phyloP scores from a whole-genome alignment of 2,797 vertebrate species.

The Ptychadena robeensis region DNA sequence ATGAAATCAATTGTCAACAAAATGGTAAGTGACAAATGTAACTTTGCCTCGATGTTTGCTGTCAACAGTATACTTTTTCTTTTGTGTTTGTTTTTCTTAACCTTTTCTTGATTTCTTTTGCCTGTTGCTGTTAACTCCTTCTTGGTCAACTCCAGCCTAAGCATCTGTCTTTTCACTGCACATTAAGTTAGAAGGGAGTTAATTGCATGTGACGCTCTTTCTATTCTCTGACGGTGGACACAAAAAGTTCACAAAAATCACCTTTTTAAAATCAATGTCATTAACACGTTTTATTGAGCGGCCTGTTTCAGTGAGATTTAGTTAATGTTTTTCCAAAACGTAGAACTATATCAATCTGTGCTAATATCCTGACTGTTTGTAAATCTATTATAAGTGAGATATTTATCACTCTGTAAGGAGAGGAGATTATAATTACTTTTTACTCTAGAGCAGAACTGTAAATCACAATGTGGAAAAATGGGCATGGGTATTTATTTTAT shows the following conservation, averaged over 20 bases:
- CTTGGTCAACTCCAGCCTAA: not conserved
- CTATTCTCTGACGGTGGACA: not conserved
- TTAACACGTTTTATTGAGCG: not conserved
- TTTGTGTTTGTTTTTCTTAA: conserved; percentile 27
- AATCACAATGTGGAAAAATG: not conserved
- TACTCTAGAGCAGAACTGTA: not conserved
- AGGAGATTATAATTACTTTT: not conserved
- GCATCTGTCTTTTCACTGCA: not conserved
- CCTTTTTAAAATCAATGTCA: not conserved
- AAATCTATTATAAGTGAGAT: not conserved
- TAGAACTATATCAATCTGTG: not conserved
- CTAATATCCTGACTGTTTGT: not conserved
- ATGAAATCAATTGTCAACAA: conserved; percentile 55
- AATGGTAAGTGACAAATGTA: conserved; percentile 56
- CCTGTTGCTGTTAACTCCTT: conserved; percentile 43
- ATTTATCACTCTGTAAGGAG: not conserved
- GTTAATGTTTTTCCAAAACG: not conserved
- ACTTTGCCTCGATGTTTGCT: conserved; percentile 37
- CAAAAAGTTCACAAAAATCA: not conserved
- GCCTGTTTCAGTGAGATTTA: not conserved
- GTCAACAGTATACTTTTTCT: conserved; percentile 20
- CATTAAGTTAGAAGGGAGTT: not conserved
- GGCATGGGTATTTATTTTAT: not conserved
- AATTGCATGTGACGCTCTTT: not conserved
- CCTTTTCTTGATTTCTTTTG: not conserved